Percentiles rank a stretch among this genome's conserved stretches.
These are phyloP conservation scores for Numenius arquata DNA, from an alignment of 2,113 vertebrate species.

Conservation along the genomic window DNA sequence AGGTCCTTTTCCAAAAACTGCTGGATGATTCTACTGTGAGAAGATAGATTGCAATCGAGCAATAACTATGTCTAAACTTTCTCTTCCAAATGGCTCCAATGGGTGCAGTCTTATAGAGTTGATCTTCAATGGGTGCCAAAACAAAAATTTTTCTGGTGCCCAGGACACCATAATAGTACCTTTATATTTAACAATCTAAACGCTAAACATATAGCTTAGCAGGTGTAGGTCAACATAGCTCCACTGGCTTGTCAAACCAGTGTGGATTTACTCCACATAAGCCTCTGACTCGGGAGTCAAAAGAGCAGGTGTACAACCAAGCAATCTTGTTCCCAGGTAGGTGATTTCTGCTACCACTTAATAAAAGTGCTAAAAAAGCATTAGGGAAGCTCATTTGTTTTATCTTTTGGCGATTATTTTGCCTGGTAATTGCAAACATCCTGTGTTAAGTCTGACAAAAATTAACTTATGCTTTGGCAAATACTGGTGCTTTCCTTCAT, in stretches of 20 bases:
- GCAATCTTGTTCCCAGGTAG: neutral
- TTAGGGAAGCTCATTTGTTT: neutral
- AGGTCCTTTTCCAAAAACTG: neutral
- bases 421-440: constrained; percentile 17
- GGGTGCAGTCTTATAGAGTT: neutral
- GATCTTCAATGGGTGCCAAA: neutral
- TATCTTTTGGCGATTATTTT: constrained; percentile 7
- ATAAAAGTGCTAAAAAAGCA: neutral
- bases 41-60: neutral
- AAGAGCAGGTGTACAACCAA: neutral
- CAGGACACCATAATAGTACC: neutral
- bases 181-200: neutral
- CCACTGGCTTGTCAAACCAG: neutral
- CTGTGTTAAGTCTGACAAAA: constrained; percentile 58
- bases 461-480: constrained; percentile 65
- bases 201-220: neutral
- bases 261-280: neutral
- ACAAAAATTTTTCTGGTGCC: neutral
- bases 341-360: neutral
- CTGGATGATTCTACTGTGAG: neutral
- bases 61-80: neutral
- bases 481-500: constrained; percentile 60
- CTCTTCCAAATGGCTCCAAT: neutral
- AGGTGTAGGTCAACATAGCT: neutral
- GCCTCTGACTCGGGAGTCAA: neutral